phyloP scores from a whole-genome alignment of 2,797 vertebrate genomes.

The Gadopsis bispinosus region DNA sequence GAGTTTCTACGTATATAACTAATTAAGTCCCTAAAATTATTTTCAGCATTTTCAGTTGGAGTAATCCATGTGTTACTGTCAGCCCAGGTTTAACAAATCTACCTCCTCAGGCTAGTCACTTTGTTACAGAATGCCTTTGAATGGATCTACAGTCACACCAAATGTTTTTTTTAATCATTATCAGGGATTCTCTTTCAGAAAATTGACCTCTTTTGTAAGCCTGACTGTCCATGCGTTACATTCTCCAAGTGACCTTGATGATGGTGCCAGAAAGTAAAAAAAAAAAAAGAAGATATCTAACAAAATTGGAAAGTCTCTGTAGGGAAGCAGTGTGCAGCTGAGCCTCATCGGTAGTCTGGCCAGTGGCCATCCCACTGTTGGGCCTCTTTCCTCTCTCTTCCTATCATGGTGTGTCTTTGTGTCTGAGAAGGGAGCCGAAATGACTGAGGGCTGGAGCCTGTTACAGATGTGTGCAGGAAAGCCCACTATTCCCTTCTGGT shows the following conservation, averaged over 20 bases:
- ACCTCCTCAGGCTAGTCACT: neutral
- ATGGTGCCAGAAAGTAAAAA: constrained; percentile 17
- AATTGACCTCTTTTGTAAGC: neutral
- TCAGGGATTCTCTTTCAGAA: neutral
- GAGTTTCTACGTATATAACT: neutral
- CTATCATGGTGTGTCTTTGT: constrained; percentile 50
- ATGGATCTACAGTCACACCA: neutral
- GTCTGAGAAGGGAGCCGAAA: constrained; percentile 35
- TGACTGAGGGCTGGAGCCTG: constrained; percentile 30
- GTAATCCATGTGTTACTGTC: neutral
- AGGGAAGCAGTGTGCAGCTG: constrained; percentile 50
- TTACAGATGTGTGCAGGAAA: constrained; percentile 46
- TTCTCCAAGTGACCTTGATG: neutral
- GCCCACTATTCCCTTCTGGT: constrained; percentile 50
- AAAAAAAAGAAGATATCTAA: neutral
- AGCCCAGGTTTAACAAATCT: neutral
- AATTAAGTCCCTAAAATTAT: neutral
- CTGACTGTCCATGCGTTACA: neutral
- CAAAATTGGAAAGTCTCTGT: constrained; percentile 16
- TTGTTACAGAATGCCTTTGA: neutral
- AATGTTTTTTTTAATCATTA: neutral
- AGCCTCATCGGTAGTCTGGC: constrained; percentile 51
- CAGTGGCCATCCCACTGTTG: constrained; percentile 47
- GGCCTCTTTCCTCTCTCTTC: constrained; percentile 22
- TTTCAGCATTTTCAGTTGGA: neutral